A percentile compares a stretch with the other conserved stretches of the same genome.
Conservation (phyloP, 2,113 vertebrate genomes). For the Rhinoderma darwinii region DNA sequence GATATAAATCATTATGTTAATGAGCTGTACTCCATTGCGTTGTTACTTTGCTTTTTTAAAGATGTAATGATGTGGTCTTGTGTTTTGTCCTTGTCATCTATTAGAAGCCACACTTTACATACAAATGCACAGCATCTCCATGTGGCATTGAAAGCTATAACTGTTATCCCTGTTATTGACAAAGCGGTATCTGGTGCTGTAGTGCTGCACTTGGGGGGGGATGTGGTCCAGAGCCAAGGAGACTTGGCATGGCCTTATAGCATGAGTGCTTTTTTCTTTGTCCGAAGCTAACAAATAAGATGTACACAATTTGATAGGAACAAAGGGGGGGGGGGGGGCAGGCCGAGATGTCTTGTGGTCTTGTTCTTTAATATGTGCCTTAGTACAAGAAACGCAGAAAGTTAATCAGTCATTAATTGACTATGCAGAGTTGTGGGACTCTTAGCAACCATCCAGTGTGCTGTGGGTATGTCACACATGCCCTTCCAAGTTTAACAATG, state of each 20-base stretch:
- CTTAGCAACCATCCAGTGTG: slow-evolving; percentile 53
- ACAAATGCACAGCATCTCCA: not conserved
- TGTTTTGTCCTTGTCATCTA: slow-evolving; percentile 25
- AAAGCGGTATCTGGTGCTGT: not conserved
- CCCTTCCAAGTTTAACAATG: slow-evolving; percentile 57
- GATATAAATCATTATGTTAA: not conserved
- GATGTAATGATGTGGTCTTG: not conserved
- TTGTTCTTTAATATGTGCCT: slow-evolving; percentile 42
- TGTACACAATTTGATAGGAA: slow-evolving; percentile 11
- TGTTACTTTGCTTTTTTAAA: not conserved
- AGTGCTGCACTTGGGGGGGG: too few relatives aligned
- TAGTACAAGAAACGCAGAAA: slow-evolving; percentile 43
- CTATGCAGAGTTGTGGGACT: slow-evolving; percentile 33
- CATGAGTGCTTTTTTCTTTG: too few relatives aligned
- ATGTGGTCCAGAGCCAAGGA: too few relatives aligned
- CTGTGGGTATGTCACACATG: slow-evolving; percentile 40
- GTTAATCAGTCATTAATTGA: slow-evolving; percentile 58
- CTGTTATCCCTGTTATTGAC: not conserved
- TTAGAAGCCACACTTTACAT: slow-evolving; percentile 32
- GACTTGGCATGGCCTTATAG: too few relatives aligned
- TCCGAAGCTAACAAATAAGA: not conserved
- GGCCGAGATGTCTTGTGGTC: slow-evolving; percentile 35
- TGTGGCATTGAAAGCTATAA: not conserved
- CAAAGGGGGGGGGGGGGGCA: not conserved
- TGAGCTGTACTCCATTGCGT: not conserved